A percentile compares a stretch with the other conserved stretches of the same genome.
Conservation (phyloP, 2,113 vertebrate species). For the Malurus elegans region DNA sequence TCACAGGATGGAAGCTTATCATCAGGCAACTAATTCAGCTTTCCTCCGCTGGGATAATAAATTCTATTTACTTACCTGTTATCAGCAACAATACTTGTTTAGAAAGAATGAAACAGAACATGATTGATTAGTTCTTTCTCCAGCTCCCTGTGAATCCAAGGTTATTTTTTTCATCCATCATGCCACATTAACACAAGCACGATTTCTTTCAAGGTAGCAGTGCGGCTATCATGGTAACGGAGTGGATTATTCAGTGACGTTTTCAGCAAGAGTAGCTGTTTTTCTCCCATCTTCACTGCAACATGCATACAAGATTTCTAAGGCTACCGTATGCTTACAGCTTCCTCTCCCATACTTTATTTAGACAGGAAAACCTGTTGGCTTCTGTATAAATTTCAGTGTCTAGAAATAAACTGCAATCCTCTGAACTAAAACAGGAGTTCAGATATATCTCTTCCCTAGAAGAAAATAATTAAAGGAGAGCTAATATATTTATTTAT, state of each 20-base stretch:
- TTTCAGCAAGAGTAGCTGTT: not conserved
- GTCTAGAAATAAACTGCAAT: slow-evolving; percentile 40
- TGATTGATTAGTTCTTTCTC: slow-evolving; percentile 39
- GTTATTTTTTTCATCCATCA: slow-evolving; percentile 48
- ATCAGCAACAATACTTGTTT: slow-evolving; percentile 36
- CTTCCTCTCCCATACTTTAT: slow-evolving; percentile 25
- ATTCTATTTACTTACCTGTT: slow-evolving; percentile 54
- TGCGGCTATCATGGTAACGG: slow-evolving; percentile 5
- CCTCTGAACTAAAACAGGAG: not conserved
- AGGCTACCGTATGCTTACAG: slow-evolving; percentile 1
- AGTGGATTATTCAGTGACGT: not conserved
- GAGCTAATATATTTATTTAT: not conserved
- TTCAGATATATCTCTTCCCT: not conserved
- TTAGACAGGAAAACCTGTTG: slow-evolving; percentile 37
- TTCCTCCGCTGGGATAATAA: slow-evolving; percentile 22
- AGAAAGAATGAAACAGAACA: not conserved
- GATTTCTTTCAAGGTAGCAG: slow-evolving; percentile 18
- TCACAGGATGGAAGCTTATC: slow-evolving; percentile 3
- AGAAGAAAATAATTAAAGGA: not conserved
- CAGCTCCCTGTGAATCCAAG: slow-evolving; percentile 7
- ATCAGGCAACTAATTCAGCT: slow-evolving; percentile 30
- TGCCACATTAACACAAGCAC: not conserved
- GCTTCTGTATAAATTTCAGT: slow-evolving; percentile 32
- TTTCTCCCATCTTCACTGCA: not conserved
- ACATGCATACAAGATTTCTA: not conserved